Evolutionary conservation across 2,888 invertebrate genomes (phyloP), one percentile per base, ranked within the genome.

Genomic region (Eupithecia vulgata): DNA sequence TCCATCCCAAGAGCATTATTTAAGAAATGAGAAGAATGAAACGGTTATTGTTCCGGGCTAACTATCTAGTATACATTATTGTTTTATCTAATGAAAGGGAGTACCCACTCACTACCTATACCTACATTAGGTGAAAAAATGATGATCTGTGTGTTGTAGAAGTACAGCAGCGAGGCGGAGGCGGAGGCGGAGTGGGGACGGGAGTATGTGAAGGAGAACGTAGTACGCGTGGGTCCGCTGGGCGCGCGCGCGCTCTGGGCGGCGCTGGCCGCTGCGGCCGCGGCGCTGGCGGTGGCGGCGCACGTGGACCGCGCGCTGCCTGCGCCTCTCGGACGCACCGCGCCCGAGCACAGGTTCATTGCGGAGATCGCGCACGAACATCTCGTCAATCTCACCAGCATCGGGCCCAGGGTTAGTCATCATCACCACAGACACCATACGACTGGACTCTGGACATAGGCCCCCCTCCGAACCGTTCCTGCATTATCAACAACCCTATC

Each of bases 361-460:
- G 97, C 96, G 0, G 95, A 96, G 85, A 88, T 95, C 35, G 97
- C 97, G 1, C 95, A 96, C 86, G 94, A 95, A 57, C 95, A 96
- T 85, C 93, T 97, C 75, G 94, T 95, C 79, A 95, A 95, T 82
- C 90, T 96, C 78, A 96, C 96, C 17, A 88, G 93, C 62, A 93
- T 96, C 71, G 96, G 96, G 0, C 95, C 96, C 0, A 85, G 96
- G 85, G 95, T 40, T 7, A 8, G 5, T 8, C 0, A 3, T 42
- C 40, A 13, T 42, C 13, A 3, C 5, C 2, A 13, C 13, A 13
- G 40, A n/a, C n/a, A n/a, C 45, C 40, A 13, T 1, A 42, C 40
- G 40, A 42, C 37, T n/a, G n/a, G n/a, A n/a, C n/a, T n/a, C n/a
- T n/a, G n/a, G n/a, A n/a, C n/a, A n/a, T n/a, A n/a, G n/a, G n/a